Base-by-base conservation (phyloP, 2,113 vertebrate species). In the Anthoscopus minutus region DNA sequence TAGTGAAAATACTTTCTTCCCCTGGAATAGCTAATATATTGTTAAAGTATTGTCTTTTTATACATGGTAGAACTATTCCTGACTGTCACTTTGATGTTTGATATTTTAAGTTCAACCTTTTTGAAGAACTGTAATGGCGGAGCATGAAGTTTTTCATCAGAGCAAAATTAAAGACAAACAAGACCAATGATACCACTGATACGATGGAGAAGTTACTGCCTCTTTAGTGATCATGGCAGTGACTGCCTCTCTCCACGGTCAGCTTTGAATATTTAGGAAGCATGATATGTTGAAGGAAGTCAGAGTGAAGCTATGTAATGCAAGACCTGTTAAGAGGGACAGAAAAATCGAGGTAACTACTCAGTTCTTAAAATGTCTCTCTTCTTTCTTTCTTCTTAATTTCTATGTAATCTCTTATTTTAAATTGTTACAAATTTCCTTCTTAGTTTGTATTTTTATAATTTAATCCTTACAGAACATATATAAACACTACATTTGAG, bases 321-420 rank as follows among this genome's bases (percentile, higher is more conserved):
- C 6, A 76, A 78, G 30, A 53, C 4, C 3, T 38, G 4, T 7
- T 61, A 60, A 70, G 10, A 4, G 80, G 7, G 54, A 30, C 3
- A 47, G 13, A 50, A 51, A 69, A 74, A 67, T 8, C 0, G 1
- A 42, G 5, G 11, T n/a, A 57, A 2, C 2, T 53, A 35, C 31
- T 80, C 9, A 35, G 15, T 85, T 90, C n/a, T 65, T 79, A 64
- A 83, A 88, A 73, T 50, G 7, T 18, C 13, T 48, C 3, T 13
- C 37, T 69, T 53, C 17, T 84, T 70, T 70, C 9, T 66, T 81
- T 53, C 11, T 54, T 38, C 35, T 69, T 44, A 48, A 33, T 73
- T 90, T 80, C 25, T 64, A 7, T 28, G 38, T 57, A 65, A 60
- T 72, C 13, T 37, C 21, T 37, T 80, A n/a, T 38, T 81, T 79